These are phyloP conservation scores for Muntiacus reevesi DNA, from an alignment of 2,113 vertebrate genomes.

Conservation along the genomic window DNA sequence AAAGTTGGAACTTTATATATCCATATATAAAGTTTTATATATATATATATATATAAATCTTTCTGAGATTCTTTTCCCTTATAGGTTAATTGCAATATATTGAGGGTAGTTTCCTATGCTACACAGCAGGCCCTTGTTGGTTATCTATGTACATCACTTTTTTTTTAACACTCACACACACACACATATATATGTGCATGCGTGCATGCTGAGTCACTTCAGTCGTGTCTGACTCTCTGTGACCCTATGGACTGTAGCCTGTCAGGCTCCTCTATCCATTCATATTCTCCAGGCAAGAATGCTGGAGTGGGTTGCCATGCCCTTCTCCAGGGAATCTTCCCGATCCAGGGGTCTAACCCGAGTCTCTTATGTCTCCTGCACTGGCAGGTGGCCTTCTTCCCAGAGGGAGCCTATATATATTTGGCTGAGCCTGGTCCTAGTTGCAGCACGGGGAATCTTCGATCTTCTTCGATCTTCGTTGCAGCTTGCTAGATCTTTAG, in stretches of 20 bases:
- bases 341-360: too few relatives aligned
- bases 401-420: background rate
- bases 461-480: fast-evolving
- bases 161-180: background rate
- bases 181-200: background rate
- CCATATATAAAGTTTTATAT: background rate
- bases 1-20: background rate
- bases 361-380: background rate
- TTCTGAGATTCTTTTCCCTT: background rate
- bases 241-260: background rate
- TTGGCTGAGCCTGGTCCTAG: background rate
- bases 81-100: background rate
- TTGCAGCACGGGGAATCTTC: background rate
- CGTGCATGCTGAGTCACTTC: background rate
- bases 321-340: background rate
- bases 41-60: background rate
- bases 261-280: background rate
- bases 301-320: background rate
- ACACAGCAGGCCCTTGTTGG: background rate
- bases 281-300: background rate
- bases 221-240: background rate
- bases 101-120: background rate
- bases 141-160: background rate
- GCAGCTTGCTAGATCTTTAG: background rate
- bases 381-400: background rate